Conservation (phyloP, 2,113 vertebrate genomes). For the Marcusenius ussheri region DNA sequence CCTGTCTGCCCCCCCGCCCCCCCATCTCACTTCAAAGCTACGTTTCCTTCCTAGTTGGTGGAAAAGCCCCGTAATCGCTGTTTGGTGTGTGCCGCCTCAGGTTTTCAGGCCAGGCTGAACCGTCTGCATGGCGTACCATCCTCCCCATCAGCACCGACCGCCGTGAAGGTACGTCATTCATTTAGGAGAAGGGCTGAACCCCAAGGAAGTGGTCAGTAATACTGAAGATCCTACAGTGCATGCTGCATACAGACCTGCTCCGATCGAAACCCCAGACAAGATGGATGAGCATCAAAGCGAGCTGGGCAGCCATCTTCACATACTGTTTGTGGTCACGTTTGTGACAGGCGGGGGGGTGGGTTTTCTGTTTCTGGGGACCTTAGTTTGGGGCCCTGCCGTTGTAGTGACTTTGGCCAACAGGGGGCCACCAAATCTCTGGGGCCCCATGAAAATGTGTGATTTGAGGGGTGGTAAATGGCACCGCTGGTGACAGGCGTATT, state of each 20-base stretch:
- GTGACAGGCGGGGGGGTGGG: background rate
- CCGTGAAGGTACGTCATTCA: constrained; percentile 62
- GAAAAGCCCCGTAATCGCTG: background rate
- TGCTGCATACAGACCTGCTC: background rate
- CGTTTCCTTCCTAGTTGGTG: background rate
- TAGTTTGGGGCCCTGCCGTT: background rate
- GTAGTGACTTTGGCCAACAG: background rate
- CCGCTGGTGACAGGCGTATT: background rate
- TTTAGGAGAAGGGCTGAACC: background rate
- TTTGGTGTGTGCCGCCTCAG: constrained; percentile 47
- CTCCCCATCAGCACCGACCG: constrained; percentile 61
- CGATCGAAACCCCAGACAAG: background rate
- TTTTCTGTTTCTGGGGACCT: background rate
- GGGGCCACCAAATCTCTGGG: background rate
- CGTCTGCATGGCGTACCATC: constrained; percentile 74
- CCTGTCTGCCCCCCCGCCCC: background rate
- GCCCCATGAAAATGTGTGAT: background rate
- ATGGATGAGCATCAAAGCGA: background rate
- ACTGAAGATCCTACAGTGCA: background rate
- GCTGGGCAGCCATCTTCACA: background rate
- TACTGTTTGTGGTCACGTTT: background rate
- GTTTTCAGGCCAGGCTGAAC: constrained; percentile 82
- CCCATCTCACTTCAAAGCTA: background rate
- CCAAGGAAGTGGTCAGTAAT: no score
- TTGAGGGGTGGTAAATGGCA: background rate